Base-by-base conservation (phyloP, 2,888 invertebrate genomes). In the Empis livida region DNA sequence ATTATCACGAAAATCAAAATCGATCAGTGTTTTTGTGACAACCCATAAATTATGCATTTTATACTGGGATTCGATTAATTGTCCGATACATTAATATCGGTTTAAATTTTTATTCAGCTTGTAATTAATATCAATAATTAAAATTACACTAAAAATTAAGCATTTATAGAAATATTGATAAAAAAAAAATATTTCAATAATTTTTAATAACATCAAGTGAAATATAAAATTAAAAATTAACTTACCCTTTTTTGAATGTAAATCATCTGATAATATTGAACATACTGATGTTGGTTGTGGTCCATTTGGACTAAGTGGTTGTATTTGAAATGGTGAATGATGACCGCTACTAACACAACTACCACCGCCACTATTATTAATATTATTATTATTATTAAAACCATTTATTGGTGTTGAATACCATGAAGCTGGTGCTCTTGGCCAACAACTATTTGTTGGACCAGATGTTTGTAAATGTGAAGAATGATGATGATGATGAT, bases 341-440 rank as follows among this genome's bases (percentile, higher is more conserved):
- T 27, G 39, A 17, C 17, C 39, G 11, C 39, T 53, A 40, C 15
- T 31, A 38, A 15, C 41, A 5, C 16, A 23, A 15, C 38, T 32
- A 38, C 17, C 41, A 5, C 16, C 31, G n/a, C 38, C n/a, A 9
- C 17, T 9, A 40, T 42, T 38, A 11, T 23, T 23, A 17, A 20
- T n/a, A n/a, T n/a, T 20, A 2, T 41, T 43, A 13, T 10, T 20
- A 10, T 16, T 41, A 20, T 27, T 47, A 13, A 49, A 52, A n/a
- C 59, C 55, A 44, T 58, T 61, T 6, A 65, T 27, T 4, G 67
- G 62, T 17, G 65, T 57, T 17, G 67, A 54, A 51, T 68, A 68
- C 67, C 67, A 68, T 4, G 67, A 57, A 5, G 63, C 52, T 1
- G 67, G 56, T 32, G 65, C 63, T 10, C 65, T 53, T 32, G 66